Evolutionary conservation across 2,797 vertebrate genomes (phyloP), one percentile per base, ranked within the genome.

Genomic region (Mionectes olivaceus): DNA sequence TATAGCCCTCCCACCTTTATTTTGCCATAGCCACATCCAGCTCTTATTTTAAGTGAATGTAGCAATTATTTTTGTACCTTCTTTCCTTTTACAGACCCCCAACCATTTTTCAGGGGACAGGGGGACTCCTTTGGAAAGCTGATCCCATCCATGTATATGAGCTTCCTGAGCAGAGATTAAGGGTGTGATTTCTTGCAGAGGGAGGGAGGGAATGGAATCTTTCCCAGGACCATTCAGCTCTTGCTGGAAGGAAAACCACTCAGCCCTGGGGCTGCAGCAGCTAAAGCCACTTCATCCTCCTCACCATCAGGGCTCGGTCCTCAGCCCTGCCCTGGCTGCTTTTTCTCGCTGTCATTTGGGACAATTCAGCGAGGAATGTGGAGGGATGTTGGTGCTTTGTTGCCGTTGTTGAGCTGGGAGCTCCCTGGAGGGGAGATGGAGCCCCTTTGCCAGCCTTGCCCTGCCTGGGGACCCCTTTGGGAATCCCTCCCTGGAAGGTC

Each of bases 131-230:
- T 57, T 15, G 37, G 46, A 11, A 73, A 28, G 0, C 23, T 73
- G 30, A 33, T 52, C 41, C 41, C 6, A 0, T 56, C 16, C 6
- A 0, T 30, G 37, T 27, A 13, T 43, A 0, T 0, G 74, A 56
- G 14, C 33, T 78, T 46, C 13, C 46, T 35, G 67, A 53, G 55
- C 49, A 16, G 43, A 35, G n/a, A 35, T 82, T 14, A 50, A 84
- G 69, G 18, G 23, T 28, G 39, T 25, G 19, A 16, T 69, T 74
- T 19, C 44, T 25, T 49, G n/a, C 53, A 23, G 52, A 30, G 37
- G 13, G 30, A 70, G 18, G 53, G 63, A 49, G 43, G 2, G 23
- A 55, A 30, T 12, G 15, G 47, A 37, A 44, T 35, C 7, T 11
- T 44, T 16, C 25, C 68, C 11, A 10, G 68, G 43, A 53, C 3